These are phyloP conservation scores for Leuciscus waleckii DNA, from an alignment of 2,797 vertebrate species.

Conservation along the genomic window DNA sequence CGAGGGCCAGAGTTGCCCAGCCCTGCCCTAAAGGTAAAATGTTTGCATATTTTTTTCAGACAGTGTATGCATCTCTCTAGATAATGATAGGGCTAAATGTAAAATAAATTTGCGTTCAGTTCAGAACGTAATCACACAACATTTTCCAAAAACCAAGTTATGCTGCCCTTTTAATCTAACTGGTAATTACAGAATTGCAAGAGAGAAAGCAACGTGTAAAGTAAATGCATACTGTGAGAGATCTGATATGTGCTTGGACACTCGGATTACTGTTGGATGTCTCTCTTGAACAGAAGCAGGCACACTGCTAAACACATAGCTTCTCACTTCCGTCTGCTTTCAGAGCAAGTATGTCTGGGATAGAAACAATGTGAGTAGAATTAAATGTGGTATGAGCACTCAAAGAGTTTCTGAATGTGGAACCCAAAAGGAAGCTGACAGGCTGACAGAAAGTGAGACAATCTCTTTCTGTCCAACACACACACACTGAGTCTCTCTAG, in stretches of 20 bases:
- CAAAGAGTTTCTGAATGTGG: not conserved
- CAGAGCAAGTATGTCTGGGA: not conserved
- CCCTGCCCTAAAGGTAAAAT: not conserved
- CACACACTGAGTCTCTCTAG: not conserved
- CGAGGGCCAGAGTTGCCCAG: not conserved
- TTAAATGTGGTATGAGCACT: not conserved
- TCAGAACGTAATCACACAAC: not conserved
- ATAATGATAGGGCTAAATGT: not conserved
- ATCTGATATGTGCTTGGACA: slow-evolving; percentile 26
- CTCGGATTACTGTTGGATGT: slow-evolving; percentile 40
- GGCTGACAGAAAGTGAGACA: not conserved
- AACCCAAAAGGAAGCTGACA: not conserved
- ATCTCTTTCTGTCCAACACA: not conserved
- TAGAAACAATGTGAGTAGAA: not conserved
- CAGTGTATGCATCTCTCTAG: not conserved
- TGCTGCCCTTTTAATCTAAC: not conserved
- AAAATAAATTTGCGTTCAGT: not conserved
- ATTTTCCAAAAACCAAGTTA: not conserved
- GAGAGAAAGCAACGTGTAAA: slow-evolving; percentile 6
- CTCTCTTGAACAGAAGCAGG: not conserved
- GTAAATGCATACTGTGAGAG: slow-evolving; percentile 38
- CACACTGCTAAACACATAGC: not conserved
- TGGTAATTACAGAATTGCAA: slow-evolving; percentile 38
- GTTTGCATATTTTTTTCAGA: not conserved
- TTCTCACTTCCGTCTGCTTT: not conserved